Base-by-base conservation (phyloP, 2,888 invertebrate genomes). In the Agonopterix heracliana region DNA sequence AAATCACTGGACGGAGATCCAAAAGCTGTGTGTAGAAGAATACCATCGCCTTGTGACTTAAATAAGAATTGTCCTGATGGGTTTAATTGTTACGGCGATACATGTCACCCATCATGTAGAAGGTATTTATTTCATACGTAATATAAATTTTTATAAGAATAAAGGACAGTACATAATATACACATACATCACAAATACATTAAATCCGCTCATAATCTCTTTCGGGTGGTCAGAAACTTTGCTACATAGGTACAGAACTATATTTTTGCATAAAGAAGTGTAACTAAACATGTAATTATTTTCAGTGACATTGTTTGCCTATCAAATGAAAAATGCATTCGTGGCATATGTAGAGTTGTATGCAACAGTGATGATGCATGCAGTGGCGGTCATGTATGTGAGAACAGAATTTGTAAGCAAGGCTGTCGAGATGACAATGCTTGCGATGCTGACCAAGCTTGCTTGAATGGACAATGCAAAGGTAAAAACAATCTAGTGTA, bases 361-460 rank as follows among this genome's bases (percentile, higher is more conserved):
- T 97, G 97, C 70, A 97, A 96, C 70, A 95, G 93, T 47, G 96
- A 97, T 72, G 90, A 92, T 10, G 92, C 94, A 52, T 97, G 97
- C 68, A 91, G 91, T 13, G 88, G 91, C 10, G 93, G 94, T 58
- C 95, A 96, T 78, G 96, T 97, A 63, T 97, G 97, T 68, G 94
- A 95, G 74, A 95, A 94, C 64, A 91, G 96, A 63, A 90, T 96
- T 55, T 97, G 97, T 72, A 92, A 95, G 69, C 91, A 93, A 64
- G 97, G 97, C 44, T 97, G 97, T 70, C 91, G 96, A 52, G 95
- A 93, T 67, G 96, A 97, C 71, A 92, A 92, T 43, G 91, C 93
- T 10, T 97, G 97, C 71, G 89, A 92, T 8, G 89, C 84, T 53
- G 90, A 93, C 52, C 91, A 95, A 76, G 93, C 96, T 10, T 97